phyloP scores from a whole-genome alignment of 2,797 vertebrate genomes.

The Macrochelys suwanniensis region DNA sequence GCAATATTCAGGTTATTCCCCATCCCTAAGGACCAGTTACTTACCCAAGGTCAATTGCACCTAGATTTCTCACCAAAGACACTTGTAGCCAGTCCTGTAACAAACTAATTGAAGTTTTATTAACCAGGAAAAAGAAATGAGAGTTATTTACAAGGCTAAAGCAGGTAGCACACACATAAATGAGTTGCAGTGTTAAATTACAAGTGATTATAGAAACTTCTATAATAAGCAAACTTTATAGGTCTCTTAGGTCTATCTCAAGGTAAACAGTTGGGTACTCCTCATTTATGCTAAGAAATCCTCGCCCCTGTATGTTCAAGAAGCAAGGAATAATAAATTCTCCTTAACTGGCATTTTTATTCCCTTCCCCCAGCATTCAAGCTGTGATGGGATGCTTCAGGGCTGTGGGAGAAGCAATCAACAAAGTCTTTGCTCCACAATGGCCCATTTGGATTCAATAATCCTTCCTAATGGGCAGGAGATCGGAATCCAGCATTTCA shows the following conservation, averaged over 20 bases:
- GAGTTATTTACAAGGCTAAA: background rate
- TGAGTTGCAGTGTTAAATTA: background rate
- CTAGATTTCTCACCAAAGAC: background rate
- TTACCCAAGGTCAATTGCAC: too few relatives aligned
- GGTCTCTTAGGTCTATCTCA: background rate
- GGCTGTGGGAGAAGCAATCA: background rate
- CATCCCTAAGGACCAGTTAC: background rate
- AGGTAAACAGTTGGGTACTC: background rate
- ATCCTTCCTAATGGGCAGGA: background rate
- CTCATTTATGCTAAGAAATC: background rate
- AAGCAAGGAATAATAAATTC: background rate
- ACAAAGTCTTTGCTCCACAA: background rate
- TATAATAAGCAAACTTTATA: background rate
- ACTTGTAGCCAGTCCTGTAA: background rate
- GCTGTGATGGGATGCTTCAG: background rate
- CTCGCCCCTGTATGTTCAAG: background rate
- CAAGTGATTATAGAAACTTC: background rate
- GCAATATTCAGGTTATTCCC: background rate
- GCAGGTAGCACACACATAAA: background rate
- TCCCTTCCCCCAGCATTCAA: background rate
- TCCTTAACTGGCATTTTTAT: background rate
- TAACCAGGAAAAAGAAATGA: background rate
- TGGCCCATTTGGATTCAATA: background rate
- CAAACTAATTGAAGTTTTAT: background rate
- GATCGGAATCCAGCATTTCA: background rate